Percentiles rank a stretch among this genome's conserved stretches.
Evolutionary conservation across 2,113 vertebrate species (phyloP).

Genomic region (Mirounga angustirostris): DNA sequence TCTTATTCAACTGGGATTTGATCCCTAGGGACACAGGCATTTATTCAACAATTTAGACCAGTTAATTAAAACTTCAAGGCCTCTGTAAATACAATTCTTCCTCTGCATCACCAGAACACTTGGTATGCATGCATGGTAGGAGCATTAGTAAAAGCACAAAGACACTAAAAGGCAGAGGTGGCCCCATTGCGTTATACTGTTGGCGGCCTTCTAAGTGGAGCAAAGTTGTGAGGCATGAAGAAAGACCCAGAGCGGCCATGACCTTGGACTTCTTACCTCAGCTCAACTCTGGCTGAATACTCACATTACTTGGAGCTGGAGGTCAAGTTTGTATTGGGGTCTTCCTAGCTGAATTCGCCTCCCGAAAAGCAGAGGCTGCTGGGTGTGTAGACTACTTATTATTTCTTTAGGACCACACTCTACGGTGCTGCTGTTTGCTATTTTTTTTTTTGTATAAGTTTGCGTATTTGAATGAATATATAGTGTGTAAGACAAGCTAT

Average conservation of each 20-base stretch:
- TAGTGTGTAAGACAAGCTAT: neutral
- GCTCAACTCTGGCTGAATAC: neutral
- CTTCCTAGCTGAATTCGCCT: conserved; percentile 6
- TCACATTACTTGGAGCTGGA: neutral
- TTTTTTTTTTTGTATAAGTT: neutral
- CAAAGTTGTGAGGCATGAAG: neutral
- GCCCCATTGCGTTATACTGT: neutral
- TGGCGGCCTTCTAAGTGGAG: neutral
- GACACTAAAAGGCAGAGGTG: neutral
- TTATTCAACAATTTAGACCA: conserved; percentile 76
- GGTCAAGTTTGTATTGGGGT: neutral
- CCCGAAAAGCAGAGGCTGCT: neutral
- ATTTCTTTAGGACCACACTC: neutral
- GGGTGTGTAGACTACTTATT: neutral
- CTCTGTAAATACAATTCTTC: conserved; percentile 67
- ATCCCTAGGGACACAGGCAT: conserved; percentile 63
- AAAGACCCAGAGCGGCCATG: neutral
- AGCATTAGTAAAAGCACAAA: neutral
- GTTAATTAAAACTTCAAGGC: conserved; percentile 80
- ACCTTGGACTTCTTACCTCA: neutral
- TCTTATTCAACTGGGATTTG: conserved; percentile 74
- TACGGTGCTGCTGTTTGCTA: neutral
- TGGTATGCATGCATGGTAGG: neutral
- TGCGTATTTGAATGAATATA: neutral
- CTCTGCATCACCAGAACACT: neutral